Evolutionary conservation across 2,113 vertebrate species (phyloP).

Genomic region (Telmatochromis sp.): DNA sequence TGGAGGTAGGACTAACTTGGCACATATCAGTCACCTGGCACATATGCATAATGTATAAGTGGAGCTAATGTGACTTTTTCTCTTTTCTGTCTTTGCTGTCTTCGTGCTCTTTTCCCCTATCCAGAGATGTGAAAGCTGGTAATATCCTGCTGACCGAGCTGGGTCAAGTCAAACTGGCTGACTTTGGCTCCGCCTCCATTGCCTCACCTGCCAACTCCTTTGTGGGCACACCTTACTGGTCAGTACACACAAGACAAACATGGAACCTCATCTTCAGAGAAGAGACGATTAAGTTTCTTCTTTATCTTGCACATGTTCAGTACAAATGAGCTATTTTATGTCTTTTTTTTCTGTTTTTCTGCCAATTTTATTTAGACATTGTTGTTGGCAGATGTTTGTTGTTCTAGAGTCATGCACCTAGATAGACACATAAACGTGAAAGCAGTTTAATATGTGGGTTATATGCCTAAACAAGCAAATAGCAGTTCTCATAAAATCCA

Average conservation of each 20-base stretch:
- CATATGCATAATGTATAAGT: not conserved
- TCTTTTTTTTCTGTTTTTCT: not conserved
- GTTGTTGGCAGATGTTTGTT: not conserved
- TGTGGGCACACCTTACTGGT: conserved; percentile 98
- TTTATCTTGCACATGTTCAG: not conserved
- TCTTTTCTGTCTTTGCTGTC: not conserved
- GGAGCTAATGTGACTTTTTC: not conserved
- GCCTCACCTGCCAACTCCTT: conserved; percentile 97
- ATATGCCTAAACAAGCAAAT: not conserved
- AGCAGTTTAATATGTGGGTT: not conserved
- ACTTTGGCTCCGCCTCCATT: conserved; percentile 98
- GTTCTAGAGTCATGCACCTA: not conserved
- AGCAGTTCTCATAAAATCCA: not conserved
- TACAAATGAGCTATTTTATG: not conserved
- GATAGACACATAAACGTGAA: not conserved
- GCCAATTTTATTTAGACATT: not conserved
- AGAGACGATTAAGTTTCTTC: not conserved
- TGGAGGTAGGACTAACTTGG: not conserved
- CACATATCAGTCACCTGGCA: not conserved
- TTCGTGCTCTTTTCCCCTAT: not conserved
- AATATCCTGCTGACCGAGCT: conserved; percentile 98
- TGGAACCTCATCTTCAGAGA: not conserved
- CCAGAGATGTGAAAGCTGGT: conserved; percentile 98
- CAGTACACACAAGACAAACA: conserved; percentile 39
- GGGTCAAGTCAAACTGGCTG: conserved; percentile 96